A percentile compares a stretch with the other conserved stretches of the same genome.
phyloP scores from a whole-genome alignment of 2,888 invertebrate genomes.

The Caenorhabditis virilis region DNA sequence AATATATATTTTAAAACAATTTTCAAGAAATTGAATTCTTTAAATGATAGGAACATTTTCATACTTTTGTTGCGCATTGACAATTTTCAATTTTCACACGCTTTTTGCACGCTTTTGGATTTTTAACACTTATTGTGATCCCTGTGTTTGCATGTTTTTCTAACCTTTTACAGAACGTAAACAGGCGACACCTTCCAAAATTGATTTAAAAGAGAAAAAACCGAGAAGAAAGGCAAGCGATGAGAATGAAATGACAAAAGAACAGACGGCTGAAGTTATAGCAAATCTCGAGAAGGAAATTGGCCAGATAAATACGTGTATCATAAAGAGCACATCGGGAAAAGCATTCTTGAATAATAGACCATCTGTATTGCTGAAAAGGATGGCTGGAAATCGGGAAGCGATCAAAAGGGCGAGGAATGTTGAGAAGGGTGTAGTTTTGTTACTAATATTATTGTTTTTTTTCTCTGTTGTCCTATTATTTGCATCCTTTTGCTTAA shows the following conservation, averaged over 20 bases:
- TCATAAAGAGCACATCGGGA: constrained; percentile 4
- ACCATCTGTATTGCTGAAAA: constrained; percentile 2
- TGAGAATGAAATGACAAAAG: neutral
- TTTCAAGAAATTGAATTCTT: too few relatives aligned
- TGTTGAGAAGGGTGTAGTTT: constrained; percentile 6
- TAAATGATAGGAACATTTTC: too few relatives aligned
- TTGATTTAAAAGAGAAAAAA: too few relatives aligned
- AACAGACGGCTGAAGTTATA: neutral
- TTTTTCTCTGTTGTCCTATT: neutral
- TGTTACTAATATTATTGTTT: neutral
- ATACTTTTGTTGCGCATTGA: too few relatives aligned
- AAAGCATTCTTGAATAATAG: constrained; percentile 5
- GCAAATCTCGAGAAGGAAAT: constrained; percentile 4
- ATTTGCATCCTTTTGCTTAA: neutral
- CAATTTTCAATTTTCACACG: too few relatives aligned
- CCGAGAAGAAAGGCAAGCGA: neutral
- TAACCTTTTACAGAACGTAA: too few relatives aligned
- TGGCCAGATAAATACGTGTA: constrained; percentile 1
- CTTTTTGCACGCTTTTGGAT: too few relatives aligned
- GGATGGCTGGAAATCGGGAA: neutral
- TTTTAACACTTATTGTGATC: too few relatives aligned
- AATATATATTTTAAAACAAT: too few relatives aligned
- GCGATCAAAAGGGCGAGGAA: neutral
- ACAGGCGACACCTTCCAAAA: too few relatives aligned
- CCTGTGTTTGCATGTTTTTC: too few relatives aligned